Conservation (phyloP, 2,888 invertebrate genomes). For the Sarcophaga caerulescens region DNA sequence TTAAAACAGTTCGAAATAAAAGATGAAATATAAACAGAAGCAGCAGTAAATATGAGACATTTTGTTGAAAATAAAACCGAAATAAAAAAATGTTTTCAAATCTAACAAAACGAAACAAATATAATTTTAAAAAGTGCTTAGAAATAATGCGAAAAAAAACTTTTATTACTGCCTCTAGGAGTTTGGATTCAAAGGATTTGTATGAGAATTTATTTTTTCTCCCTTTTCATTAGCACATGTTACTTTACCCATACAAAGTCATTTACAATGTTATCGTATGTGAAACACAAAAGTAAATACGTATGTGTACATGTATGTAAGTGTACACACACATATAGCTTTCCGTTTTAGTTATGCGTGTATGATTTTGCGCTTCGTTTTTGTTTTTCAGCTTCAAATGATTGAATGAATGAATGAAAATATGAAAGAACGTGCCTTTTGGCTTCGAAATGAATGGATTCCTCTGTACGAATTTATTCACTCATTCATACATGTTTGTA, state of each 20-base stretch:
- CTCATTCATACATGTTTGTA: too few relatives aligned
- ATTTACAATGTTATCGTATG: not conserved
- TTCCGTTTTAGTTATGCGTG: not conserved
- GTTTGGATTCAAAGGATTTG: not conserved
- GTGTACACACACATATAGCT: not conserved
- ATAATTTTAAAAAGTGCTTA: not conserved
- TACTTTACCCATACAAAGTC: conserved; percentile 4
- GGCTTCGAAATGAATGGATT: not conserved
- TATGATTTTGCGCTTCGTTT: too few relatives aligned
- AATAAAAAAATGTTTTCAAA: too few relatives aligned
- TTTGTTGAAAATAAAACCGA: too few relatives aligned
- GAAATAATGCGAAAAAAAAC: not conserved
- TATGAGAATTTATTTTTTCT: not conserved
- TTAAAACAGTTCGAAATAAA: too few relatives aligned
- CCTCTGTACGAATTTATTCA: too few relatives aligned
- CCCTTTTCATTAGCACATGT: conserved; percentile 20
- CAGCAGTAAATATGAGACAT: too few relatives aligned
- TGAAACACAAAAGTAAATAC: not conserved
- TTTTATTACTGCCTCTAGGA: conserved; percentile 12
- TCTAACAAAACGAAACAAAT: not conserved
- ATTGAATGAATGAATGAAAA: not conserved
- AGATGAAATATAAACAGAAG: too few relatives aligned
- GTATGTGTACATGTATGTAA: not conserved
- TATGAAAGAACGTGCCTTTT: conserved; percentile 18
- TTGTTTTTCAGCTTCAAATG: too few relatives aligned